Conservation (phyloP, 2,888 invertebrate genomes). For the Amphipoea oculea region DNA sequence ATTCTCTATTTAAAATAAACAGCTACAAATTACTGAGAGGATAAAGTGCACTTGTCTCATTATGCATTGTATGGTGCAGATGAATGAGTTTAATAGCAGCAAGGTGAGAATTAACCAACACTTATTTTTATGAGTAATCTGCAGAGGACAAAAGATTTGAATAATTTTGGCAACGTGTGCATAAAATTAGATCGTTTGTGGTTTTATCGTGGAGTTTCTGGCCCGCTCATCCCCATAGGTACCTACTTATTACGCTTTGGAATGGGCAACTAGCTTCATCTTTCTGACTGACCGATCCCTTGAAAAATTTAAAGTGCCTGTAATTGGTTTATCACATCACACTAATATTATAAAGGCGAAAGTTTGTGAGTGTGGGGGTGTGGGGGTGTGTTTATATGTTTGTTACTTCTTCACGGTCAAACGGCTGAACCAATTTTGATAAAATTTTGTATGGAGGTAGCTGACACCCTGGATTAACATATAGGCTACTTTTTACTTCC, state of each 20-base stretch:
- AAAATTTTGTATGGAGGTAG: too few relatives aligned
- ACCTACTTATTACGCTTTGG: background rate
- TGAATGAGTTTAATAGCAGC: constrained; percentile 18
- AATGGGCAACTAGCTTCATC: background rate
- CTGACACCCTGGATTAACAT: too few relatives aligned
- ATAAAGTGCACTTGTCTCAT: constrained; percentile 17
- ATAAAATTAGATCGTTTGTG: background rate
- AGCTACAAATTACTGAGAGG: background rate
- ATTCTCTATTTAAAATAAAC: constrained; percentile 7
- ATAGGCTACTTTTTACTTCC: too few relatives aligned
- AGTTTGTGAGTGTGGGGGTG: too few relatives aligned
- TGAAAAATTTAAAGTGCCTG: background rate
- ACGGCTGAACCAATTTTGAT: too few relatives aligned
- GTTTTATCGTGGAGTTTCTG: background rate
- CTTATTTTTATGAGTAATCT: constrained; percentile 8
- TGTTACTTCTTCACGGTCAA: too few relatives aligned
- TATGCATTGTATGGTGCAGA: background rate
- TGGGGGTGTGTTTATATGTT: too few relatives aligned
- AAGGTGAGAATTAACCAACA: constrained; percentile 32
- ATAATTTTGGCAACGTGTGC: background rate
- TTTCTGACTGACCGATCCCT: background rate
- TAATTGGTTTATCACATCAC: background rate
- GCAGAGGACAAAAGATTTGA: constrained; percentile 11
- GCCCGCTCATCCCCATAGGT: background rate
- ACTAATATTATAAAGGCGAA: too few relatives aligned